Conservation (phyloP, 92 coral and sea anemone species). For the Actinostola sp. region DNA sequence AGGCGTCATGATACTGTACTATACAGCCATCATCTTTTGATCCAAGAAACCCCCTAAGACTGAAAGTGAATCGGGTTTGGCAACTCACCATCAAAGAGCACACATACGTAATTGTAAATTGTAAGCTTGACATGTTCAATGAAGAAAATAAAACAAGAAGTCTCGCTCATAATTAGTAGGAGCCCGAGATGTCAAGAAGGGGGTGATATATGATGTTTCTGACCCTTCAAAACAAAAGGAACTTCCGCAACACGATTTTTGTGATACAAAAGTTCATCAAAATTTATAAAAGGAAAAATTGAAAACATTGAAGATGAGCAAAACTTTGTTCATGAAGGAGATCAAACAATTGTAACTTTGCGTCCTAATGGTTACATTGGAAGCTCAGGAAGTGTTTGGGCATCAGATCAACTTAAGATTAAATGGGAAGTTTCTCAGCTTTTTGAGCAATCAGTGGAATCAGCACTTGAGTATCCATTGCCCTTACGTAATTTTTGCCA, state of each 20-base stretch:
- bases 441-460: conserved; percentile 25
- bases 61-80: conserved; percentile 28
- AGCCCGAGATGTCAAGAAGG: conserved; percentile 48
- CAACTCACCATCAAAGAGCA: conserved; percentile 68
- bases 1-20: conserved; percentile 62
- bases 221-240: conserved; percentile 49
- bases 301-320: conserved; percentile 38
- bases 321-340: conserved; percentile 35
- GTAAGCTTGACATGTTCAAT: conserved; percentile 41
- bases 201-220: conserved; percentile 40
- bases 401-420: conserved; percentile 51
- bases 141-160: conserved; percentile 40
- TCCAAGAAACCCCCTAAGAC: conserved; percentile 67
- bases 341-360: conserved; percentile 49
- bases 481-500: conserved; percentile 41
- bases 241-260: conserved; percentile 64
- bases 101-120: conserved; percentile 27
- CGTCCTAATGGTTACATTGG: conserved; percentile 54
- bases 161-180: conserved; percentile 27
- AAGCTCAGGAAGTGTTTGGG: conserved; percentile 69
- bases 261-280: conserved; percentile 28
- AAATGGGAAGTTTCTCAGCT: conserved; percentile 53
- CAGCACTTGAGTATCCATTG: conserved; percentile 15
- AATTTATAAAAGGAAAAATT: conserved; percentile 36
- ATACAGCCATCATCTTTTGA: conserved; percentile 61